Evolutionary conservation across 2,113 vertebrate genomes (phyloP).

Genomic region (Merops nubicus): DNA sequence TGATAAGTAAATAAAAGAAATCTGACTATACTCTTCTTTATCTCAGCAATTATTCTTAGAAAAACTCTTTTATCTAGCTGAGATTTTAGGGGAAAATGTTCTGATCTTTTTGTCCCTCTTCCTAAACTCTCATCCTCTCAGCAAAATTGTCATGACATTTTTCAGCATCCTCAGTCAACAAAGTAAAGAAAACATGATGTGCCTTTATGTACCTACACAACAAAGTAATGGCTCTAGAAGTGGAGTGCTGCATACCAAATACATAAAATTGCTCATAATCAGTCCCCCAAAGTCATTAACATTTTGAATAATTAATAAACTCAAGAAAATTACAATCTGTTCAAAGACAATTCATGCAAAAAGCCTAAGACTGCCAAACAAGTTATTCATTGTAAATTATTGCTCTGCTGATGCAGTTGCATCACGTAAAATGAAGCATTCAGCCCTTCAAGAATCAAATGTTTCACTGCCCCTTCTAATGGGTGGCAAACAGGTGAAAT

Average conservation of each 20-base stretch:
- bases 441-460: background rate
- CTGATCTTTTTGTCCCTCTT: background rate
- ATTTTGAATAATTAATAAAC: conserved; percentile 56
- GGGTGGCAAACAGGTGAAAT: background rate
- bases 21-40: background rate
- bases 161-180: background rate
- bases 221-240: background rate
- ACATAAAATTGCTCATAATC: background rate
- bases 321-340: conserved; percentile 35
- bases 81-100: background rate
- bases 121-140: background rate
- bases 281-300: conserved; percentile 15
- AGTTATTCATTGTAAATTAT: background rate
- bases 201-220: background rate
- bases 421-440: background rate
- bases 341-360: conserved; percentile 14
- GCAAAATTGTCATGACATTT: background rate
- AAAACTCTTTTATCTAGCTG: background rate
- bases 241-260: background rate
- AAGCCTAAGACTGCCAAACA: background rate
- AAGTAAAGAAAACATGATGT: background rate
- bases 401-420: background rate
- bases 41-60: background rate
- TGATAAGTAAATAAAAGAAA: background rate
- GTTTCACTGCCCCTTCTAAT: conserved; percentile 6